Evolutionary conservation across 2,888 invertebrate species (phyloP).

Genomic region (Hypomecis punctinalis): DNA sequence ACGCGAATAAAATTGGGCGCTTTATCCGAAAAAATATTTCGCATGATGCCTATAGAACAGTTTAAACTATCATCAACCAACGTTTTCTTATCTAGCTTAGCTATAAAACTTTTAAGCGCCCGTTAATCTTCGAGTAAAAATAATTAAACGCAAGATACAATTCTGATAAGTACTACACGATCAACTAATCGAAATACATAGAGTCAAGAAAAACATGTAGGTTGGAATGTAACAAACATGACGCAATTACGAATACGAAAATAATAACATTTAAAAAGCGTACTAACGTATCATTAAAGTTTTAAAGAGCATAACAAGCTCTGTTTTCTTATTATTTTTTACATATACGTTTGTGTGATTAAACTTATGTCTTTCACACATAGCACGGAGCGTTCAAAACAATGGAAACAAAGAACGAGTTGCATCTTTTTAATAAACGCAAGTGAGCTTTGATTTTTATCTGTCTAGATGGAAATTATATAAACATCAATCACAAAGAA

Average conservation of each 20-base stretch:
- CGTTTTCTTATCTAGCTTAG: conserved; percentile 3
- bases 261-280: conserved; percentile 4
- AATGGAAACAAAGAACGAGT: no score
- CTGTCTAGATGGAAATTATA: no score
- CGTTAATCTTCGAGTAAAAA: conserved; percentile 2
- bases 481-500: no score
- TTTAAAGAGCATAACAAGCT: conserved; percentile 12
- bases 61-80: not conserved
- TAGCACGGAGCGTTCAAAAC: no score
- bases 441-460: no score
- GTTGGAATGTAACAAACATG: conserved; percentile 39
- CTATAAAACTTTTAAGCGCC: not conserved
- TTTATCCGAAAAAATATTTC: conserved; percentile 4
- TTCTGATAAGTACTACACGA: not conserved
- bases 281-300: conserved; percentile 1
- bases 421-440: no score
- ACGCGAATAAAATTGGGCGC: conserved; percentile 12
- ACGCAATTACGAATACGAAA: conserved; percentile 1
- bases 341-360: not conserved
- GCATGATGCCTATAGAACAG: conserved; percentile 14
- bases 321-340: conserved; percentile 3
- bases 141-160: conserved; percentile 8
- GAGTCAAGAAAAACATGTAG: conserved; percentile 12
- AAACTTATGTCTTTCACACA: conserved; percentile 1
- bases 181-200: not conserved